Percentiles rank a stretch among this genome's conserved stretches.
These are phyloP conservation scores for Rotaria sp. DNA, from an alignment of 2,888 invertebrate species.

Conservation along the genomic window DNA sequence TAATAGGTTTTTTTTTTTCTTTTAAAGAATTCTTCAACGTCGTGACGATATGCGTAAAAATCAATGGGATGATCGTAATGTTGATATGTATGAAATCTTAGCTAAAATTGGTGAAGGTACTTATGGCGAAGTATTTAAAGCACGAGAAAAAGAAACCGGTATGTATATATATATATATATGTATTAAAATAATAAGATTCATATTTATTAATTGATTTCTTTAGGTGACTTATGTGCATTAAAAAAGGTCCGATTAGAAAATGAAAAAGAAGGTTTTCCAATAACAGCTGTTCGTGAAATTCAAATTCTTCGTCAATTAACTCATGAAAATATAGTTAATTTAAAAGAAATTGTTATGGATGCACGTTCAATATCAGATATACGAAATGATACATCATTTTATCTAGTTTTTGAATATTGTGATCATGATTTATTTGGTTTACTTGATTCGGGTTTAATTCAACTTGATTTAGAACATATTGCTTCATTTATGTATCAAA, in stretches of 20 bases:
- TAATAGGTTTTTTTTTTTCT: too few relatives aligned
- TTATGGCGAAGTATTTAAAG: slow-evolving; percentile 96
- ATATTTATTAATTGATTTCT: background rate
- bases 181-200: too few relatives aligned
- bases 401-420: slow-evolving; percentile 99
- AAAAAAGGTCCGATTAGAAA: slow-evolving; percentile 90
- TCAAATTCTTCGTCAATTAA: slow-evolving; percentile 88
- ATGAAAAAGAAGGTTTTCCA: slow-evolving; percentile 98
- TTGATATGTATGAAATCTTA: slow-evolving; percentile 89
- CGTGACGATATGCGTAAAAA: slow-evolving; percentile 31
- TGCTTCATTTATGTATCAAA: slow-evolving; percentile 91
- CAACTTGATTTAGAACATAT: slow-evolving; percentile 89
- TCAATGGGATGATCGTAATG: slow-evolving; percentile 83
- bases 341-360: slow-evolving; percentile 79
- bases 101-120: slow-evolving; percentile 97
- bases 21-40: slow-evolving; percentile 29
- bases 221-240: slow-evolving; percentile 70
- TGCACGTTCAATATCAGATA: background rate
- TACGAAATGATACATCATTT: slow-evolving; percentile 63
- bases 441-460: slow-evolving; percentile 91
- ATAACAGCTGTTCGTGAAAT: slow-evolving; percentile 78
- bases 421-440: slow-evolving; percentile 98
- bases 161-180: too few relatives aligned
- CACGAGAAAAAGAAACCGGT: slow-evolving; percentile 65
- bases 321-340: slow-evolving; percentile 94